Evolutionary conservation across 2,888 invertebrate genomes (phyloP).

Genomic region (Leptinotarsa peninsularis): DNA sequence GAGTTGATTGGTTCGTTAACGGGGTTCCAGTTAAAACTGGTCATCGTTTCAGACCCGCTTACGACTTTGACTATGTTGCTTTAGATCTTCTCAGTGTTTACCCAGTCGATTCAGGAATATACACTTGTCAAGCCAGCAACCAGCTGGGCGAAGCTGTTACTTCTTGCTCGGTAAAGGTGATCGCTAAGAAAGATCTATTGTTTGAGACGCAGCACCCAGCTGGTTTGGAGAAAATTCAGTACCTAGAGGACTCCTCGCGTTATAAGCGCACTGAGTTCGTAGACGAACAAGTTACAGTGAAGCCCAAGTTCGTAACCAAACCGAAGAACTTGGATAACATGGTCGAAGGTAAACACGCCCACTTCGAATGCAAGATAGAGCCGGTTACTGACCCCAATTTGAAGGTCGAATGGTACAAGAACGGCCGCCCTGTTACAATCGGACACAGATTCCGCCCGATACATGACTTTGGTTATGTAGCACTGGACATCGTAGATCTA

Average conservation of each 20-base stretch:
- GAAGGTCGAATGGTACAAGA: slow-evolving; percentile 96
- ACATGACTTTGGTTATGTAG: slow-evolving; percentile 98
- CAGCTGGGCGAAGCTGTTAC: slow-evolving; percentile 94
- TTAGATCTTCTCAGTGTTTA: slow-evolving; percentile 95
- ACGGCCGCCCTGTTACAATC: slow-evolving; percentile 92
- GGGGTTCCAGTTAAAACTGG: slow-evolving; percentile 92
- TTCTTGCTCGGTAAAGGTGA: slow-evolving; percentile 88
- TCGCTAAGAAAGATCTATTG: slow-evolving; percentile 88
- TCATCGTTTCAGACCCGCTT: slow-evolving; percentile 93
- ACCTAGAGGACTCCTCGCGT: slow-evolving; percentile 87
- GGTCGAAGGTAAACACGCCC: slow-evolving; percentile 91
- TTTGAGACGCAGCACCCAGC: slow-evolving; percentile 92
- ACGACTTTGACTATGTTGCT: slow-evolving; percentile 97
- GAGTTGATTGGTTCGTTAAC: slow-evolving; percentile 96
- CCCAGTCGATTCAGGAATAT: slow-evolving; percentile 96
- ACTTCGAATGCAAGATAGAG: slow-evolving; percentile 97
- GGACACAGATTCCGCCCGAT: slow-evolving; percentile 96
- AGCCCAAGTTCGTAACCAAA: slow-evolving; percentile 86
- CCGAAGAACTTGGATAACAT: slow-evolving; percentile 89
- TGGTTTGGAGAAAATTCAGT: slow-evolving; percentile 91
- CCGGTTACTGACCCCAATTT: slow-evolving; percentile 97
- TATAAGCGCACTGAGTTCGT: slow-evolving; percentile 85
- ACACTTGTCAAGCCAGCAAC: slow-evolving; percentile 95
- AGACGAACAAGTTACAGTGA: slow-evolving; percentile 85
- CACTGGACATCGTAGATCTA: slow-evolving; percentile 94